Evolutionary conservation across 2,113 vertebrate species (phyloP).

Genomic region (Phalacrocorax pelagicus): DNA sequence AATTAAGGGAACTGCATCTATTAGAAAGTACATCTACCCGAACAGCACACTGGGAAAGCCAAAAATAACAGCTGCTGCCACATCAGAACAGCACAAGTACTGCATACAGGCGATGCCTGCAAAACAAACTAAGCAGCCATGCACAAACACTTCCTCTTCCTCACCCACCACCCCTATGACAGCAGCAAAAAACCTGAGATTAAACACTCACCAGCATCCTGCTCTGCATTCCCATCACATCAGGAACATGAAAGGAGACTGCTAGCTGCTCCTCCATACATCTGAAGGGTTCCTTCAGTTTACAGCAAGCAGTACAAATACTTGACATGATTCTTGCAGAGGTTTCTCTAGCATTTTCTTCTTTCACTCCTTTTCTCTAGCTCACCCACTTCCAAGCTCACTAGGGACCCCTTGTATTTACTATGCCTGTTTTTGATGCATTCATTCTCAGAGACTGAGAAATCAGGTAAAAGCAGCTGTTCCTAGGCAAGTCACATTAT

Average conservation of each 20-base stretch:
- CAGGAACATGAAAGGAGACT: neutral
- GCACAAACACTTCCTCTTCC: conserved; percentile 36
- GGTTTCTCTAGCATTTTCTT: neutral
- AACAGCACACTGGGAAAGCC: neutral
- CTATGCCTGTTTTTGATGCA: neutral
- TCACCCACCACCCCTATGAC: neutral
- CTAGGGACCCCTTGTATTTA: neutral
- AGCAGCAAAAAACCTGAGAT: conserved; percentile 19
- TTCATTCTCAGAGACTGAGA: neutral
- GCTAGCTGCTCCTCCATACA: neutral
- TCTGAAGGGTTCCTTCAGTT: neutral
- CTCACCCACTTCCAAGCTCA: neutral
- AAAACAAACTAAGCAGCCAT: conserved; percentile 32
- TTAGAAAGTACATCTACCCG: neutral
- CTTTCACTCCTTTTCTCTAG: neutral
- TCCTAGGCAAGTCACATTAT: neutral
- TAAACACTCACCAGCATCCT: neutral
- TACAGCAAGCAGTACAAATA: neutral
- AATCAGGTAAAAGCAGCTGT: neutral
- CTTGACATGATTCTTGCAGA: neutral
- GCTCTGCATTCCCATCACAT: conserved; percentile 27
- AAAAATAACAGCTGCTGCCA: conserved; percentile 60
- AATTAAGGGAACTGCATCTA: neutral
- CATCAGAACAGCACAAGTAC: conserved; percentile 3
- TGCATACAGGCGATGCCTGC: neutral